phyloP scores from a whole-genome alignment of 2,113 vertebrate genomes.

The Hiodon tergisus region DNA sequence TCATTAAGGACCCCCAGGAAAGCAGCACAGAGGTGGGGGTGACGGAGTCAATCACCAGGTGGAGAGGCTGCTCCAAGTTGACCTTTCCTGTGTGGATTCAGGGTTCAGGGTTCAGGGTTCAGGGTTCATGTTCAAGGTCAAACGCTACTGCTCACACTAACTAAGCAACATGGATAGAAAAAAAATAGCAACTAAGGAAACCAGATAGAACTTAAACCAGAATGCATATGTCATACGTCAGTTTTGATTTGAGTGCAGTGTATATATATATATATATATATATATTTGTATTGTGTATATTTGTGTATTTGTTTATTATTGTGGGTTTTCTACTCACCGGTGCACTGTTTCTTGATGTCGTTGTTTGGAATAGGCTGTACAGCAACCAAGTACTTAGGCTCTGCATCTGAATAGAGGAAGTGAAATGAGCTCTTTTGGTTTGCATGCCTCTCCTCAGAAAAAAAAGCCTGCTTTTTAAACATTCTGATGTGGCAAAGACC shows the following conservation, averaged over 20 bases:
- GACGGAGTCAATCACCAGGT: constrained; percentile 80
- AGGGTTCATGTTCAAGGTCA: not conserved
- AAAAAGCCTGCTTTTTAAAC: no score
- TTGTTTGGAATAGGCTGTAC: constrained; percentile 74
- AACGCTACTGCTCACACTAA: not conserved
- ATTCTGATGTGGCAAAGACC: no score
- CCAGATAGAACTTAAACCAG: not conserved
- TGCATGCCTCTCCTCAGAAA: no score
- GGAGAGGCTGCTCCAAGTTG: constrained; percentile 78
- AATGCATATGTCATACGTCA: no score
- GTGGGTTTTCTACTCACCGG: constrained; percentile 59
- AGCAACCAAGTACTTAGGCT: constrained; percentile 84
- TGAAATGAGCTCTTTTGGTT: not conserved
- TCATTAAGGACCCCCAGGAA: constrained; percentile 85
- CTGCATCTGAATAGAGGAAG: constrained; percentile 70
- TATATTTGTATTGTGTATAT: not conserved
- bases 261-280: not conserved
- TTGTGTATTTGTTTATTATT: not conserved
- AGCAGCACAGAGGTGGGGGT: constrained; percentile 82
- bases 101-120: constrained; percentile 3
- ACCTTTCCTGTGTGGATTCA: constrained; percentile 64
- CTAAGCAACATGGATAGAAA: not conserved
- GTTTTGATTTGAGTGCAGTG: not conserved
- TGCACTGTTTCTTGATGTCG: constrained; percentile 82
- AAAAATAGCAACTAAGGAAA: not conserved